phyloP scores from a whole-genome alignment of 64 coral and sea anemone genomes.

The Stichodactyla mertensii region DNA sequence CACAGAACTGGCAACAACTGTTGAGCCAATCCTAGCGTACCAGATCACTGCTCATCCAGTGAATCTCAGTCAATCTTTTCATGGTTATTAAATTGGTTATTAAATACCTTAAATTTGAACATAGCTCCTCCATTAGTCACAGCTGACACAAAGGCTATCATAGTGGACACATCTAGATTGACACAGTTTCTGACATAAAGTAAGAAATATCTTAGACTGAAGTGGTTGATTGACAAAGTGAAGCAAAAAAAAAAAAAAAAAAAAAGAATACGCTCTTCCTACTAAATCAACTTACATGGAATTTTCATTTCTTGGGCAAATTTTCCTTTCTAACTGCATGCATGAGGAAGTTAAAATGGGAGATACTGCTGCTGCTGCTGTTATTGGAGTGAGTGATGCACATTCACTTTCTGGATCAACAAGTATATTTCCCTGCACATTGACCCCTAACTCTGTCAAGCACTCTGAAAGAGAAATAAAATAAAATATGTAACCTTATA shows the following conservation, averaged over 20 bases:
- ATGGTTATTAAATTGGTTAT: too few species aligned
- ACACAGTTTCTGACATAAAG: constrained; percentile 29
- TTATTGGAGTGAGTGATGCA: background rate
- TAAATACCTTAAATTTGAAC: constrained; percentile 51
- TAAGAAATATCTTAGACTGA: background rate
- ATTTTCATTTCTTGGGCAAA: too few species aligned
- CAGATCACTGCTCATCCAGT: too few species aligned
- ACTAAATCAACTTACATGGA: too few species aligned
- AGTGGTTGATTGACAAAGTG: background rate
- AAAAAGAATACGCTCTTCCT: background rate
- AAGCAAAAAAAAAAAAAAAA: background rate
- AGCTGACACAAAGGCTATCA: constrained; percentile 63
- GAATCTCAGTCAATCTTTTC: too few species aligned
- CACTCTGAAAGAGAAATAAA: background rate
- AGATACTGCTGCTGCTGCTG: background rate
- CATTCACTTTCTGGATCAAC: background rate
- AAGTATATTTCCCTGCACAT: background rate
- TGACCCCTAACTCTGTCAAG: background rate
- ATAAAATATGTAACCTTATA: background rate
- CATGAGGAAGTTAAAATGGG: background rate
- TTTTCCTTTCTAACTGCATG: background rate
- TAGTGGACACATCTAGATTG: constrained; percentile 69
- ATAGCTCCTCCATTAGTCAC: constrained; percentile 62
- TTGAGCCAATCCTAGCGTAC: too few species aligned
- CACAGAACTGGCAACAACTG: too few species aligned